These are phyloP conservation scores for Uromys caudimaculatus DNA, from an alignment of 2,797 vertebrate species.

Conservation along the genomic window DNA sequence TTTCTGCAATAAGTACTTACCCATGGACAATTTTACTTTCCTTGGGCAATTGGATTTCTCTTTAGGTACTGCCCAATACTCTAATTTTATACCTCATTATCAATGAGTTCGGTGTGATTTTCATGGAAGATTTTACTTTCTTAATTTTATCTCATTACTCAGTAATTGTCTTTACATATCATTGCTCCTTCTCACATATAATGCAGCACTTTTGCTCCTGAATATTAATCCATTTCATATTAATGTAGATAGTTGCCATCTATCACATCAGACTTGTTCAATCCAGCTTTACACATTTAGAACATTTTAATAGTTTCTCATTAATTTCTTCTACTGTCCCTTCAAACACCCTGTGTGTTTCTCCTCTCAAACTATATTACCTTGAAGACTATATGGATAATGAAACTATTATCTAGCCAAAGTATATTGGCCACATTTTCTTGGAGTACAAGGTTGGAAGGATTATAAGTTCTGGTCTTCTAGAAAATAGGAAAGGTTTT, in stretches of 20 bases:
- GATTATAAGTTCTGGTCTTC: neutral
- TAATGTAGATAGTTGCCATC: constrained; percentile 4
- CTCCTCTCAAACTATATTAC: neutral
- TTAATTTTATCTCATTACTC: constrained; percentile 64
- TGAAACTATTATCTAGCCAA: neutral
- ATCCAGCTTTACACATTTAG: constrained; percentile 20
- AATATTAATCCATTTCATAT: constrained; percentile 55
- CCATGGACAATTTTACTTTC: neutral
- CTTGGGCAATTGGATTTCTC: neutral
- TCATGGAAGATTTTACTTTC: constrained; percentile 55
- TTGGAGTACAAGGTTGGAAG: neutral
- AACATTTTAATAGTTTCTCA: constrained; percentile 55
- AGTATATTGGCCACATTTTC: neutral
- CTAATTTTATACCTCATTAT: constrained; percentile 26
- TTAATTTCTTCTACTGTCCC: constrained; percentile 48
- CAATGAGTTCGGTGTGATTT: constrained; percentile 14
- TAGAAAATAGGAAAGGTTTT: neutral
- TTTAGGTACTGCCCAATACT: constrained; percentile 28
- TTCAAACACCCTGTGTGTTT: neutral
- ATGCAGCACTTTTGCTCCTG: constrained; percentile 57
- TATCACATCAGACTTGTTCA: constrained; percentile 41
- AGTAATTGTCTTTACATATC: constrained; percentile 73
- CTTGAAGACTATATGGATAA: neutral
- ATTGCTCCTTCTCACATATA: constrained; percentile 58
- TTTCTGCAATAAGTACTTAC: neutral